Percentiles rank a stretch among this genome's conserved stretches.
Conservation (phyloP, 2,888 invertebrate species). For the Drosophila stalkeri region DNA sequence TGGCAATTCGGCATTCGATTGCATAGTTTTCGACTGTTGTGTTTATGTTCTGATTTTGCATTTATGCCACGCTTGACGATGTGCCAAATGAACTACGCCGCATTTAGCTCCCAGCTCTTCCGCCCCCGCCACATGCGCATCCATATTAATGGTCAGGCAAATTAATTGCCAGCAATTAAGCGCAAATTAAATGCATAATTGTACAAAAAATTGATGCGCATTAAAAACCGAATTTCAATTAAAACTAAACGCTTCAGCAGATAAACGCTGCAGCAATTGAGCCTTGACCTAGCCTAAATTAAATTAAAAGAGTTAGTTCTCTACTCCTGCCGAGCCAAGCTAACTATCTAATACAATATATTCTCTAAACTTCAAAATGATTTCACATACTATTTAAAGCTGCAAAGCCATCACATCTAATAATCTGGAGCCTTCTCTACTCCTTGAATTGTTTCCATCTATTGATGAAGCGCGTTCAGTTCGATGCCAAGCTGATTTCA, state of each 20-base stretch:
- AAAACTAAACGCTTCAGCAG: slow-evolving; percentile 25
- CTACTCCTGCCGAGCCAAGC: too few relatives aligned
- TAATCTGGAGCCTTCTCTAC: too few relatives aligned
- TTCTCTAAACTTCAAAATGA: too few relatives aligned
- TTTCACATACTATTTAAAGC: too few relatives aligned
- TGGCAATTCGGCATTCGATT: slow-evolving; percentile 44
- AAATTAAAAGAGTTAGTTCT: too few relatives aligned
- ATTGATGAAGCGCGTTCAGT: background rate
- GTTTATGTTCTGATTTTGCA: slow-evolving; percentile 23
- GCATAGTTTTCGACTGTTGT: slow-evolving; percentile 42
- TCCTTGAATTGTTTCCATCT: too few relatives aligned
- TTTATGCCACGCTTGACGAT: slow-evolving; percentile 19
- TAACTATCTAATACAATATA: too few relatives aligned
- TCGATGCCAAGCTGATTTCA: slow-evolving; percentile 17
- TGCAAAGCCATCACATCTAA: too few relatives aligned
- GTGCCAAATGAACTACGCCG: slow-evolving; percentile 15
- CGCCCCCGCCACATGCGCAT: too few relatives aligned
- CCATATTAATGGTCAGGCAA: slow-evolving; percentile 55
- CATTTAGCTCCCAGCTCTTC: too few relatives aligned
- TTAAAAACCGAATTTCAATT: slow-evolving; percentile 18
- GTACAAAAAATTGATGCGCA: slow-evolving; percentile 13
- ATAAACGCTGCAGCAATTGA: background rate
- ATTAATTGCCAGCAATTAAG: slow-evolving; percentile 69
- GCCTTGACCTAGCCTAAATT: too few relatives aligned
- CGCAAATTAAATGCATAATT: slow-evolving; percentile 46